phyloP scores from a whole-genome alignment of 2,888 invertebrate genomes.

The Oxycera nigricornis region DNA sequence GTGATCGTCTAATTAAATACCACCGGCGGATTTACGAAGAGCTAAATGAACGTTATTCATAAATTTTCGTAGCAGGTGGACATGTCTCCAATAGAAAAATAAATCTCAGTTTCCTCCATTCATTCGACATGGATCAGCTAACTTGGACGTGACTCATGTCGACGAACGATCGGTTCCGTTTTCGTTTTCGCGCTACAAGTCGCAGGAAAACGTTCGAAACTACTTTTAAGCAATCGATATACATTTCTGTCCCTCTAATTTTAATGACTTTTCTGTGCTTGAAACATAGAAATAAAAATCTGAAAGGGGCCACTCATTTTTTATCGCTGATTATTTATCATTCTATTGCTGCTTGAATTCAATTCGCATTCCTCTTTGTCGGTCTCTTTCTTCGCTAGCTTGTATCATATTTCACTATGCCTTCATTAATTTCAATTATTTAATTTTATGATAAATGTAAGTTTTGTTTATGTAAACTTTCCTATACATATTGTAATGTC shows the following conservation, averaged over 20 bases:
- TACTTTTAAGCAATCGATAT: background rate
- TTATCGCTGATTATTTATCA: background rate
- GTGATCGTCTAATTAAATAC: too few species aligned
- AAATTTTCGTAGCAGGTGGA: background rate
- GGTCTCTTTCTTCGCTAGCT: background rate
- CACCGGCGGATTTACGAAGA: too few species aligned
- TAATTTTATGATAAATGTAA: conserved; percentile 12
- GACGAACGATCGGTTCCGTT: background rate
- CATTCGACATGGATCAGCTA: background rate
- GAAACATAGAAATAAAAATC: conserved; percentile 25
- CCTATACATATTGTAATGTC: conserved; percentile 6
- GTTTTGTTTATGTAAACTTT: background rate
- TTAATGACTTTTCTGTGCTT: conserved; percentile 28
- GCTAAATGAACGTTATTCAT: too few species aligned
- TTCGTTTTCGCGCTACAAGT: too few species aligned
- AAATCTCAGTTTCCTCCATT: background rate
- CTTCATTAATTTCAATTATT: conserved; percentile 19
- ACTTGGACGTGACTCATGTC: background rate
- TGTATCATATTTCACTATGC: background rate
- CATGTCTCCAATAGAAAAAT: background rate
- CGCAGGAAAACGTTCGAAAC: too few species aligned
- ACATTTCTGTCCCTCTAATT: background rate
- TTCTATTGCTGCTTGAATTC: background rate
- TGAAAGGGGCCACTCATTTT: background rate
- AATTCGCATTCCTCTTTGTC: background rate